phyloP scores from a whole-genome alignment of 2,888 invertebrate species.

The Macroteleia sp. region DNA sequence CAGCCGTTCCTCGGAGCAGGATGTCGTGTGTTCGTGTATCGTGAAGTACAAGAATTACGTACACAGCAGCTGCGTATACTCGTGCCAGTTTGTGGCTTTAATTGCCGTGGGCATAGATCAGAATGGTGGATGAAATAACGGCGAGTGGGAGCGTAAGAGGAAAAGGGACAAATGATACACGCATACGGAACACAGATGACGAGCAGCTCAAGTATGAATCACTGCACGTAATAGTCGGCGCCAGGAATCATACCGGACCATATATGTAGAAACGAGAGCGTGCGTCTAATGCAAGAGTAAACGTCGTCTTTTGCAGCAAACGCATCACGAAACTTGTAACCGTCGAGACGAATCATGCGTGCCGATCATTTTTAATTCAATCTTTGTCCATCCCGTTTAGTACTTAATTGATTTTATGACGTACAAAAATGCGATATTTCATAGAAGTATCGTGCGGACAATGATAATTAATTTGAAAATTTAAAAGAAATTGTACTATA shows the following conservation, averaged over 20 bases:
- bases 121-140: constrained; percentile 42
- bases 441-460: no score
- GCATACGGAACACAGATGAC: constrained; percentile 53
- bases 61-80: constrained; percentile 40
- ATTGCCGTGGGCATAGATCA: constrained; percentile 50
- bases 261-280: constrained; percentile 48
- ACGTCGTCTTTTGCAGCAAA: constrained; percentile 22
- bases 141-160: constrained; percentile 34
- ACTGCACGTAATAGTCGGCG: constrained; percentile 58
- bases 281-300: constrained; percentile 31
- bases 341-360: constrained; percentile 15
- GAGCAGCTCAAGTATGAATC: constrained; percentile 47
- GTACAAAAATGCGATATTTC: no score
- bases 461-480: no score
- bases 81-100: constrained; percentile 53
- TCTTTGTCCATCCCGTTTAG: neutral
- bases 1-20: constrained; percentile 10
- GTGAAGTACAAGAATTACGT: constrained; percentile 39
- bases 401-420: no score
- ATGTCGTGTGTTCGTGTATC: constrained; percentile 23
- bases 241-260: constrained; percentile 56
- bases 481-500: no score
- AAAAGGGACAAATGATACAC: constrained; percentile 49
- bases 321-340: neutral
- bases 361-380: constrained; percentile 27